Percentiles rank a stretch among this genome's conserved stretches.
phyloP scores from a whole-genome alignment of 2,888 invertebrate species.

The Minunthozetes semirufus region DNA sequence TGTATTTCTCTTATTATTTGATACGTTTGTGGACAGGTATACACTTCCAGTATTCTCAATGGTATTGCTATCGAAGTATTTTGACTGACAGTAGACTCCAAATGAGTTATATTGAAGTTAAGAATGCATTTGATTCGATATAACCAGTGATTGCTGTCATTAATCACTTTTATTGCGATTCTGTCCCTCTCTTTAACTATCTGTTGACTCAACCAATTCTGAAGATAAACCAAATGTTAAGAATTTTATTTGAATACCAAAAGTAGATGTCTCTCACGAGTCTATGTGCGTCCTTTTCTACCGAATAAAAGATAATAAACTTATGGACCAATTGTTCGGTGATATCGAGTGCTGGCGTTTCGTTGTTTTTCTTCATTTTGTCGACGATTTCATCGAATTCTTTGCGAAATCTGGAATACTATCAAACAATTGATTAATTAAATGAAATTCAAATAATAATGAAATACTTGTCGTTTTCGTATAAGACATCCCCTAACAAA shows the following conservation, averaged over 20 bases:
- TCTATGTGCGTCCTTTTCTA: conserved; percentile 60
- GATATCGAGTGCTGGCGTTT: conserved; percentile 51
- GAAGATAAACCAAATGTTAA: conserved; percentile 13
- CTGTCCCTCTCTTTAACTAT: conserved; percentile 44
- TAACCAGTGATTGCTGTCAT: conserved; percentile 40
- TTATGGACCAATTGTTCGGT: conserved; percentile 58
- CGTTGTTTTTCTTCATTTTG: conserved; percentile 41
- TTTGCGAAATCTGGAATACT: conserved; percentile 57
- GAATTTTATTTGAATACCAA: neutral
- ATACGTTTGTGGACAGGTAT: conserved; percentile 48
- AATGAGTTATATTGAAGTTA: conserved; percentile 43
- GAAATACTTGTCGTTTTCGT: conserved; percentile 34
- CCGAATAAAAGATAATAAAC: conserved; percentile 70
- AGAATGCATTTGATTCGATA: conserved; percentile 43
- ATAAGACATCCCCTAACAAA: conserved; percentile 66
- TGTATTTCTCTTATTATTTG: conserved; percentile 21
- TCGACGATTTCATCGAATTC: conserved; percentile 58
- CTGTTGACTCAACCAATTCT: conserved; percentile 43
- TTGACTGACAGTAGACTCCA: conserved; percentile 43
- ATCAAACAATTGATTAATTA: conserved; percentile 4
- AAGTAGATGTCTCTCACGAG: conserved; percentile 51
- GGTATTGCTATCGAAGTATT: conserved; percentile 60
- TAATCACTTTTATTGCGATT: conserved; percentile 41
- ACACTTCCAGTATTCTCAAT: conserved; percentile 67
- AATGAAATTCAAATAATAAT: conserved; percentile 5